Percentiles rank a stretch among this genome's conserved stretches.
Evolutionary conservation across 2,888 invertebrate genomes (phyloP).

Genomic region (Pseudolycoriella hygida): DNA sequence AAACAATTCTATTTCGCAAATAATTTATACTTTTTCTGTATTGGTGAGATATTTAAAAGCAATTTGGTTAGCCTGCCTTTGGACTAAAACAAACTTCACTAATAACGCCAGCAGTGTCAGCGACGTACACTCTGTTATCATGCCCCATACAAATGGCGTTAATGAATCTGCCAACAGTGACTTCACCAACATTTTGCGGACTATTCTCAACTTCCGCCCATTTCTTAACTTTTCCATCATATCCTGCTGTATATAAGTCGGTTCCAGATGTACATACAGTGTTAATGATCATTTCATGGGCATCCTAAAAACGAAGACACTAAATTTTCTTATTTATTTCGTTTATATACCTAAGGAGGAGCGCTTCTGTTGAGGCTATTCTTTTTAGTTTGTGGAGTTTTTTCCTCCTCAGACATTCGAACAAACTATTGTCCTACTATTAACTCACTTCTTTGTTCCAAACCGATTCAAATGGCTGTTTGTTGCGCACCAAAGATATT

Average conservation of each 20-base stretch:
- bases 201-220: constrained; percentile 20
- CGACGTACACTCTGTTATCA: constrained; percentile 19
- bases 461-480: constrained; percentile 18
- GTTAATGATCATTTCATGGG: constrained; percentile 27
- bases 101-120: constrained; percentile 21
- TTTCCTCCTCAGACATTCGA: too few species aligned
- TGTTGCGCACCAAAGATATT: constrained; percentile 18
- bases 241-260: constrained; percentile 23
- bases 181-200: constrained; percentile 19
- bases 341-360: background rate
- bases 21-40: too few species aligned
- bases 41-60: too few species aligned
- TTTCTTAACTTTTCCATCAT: constrained; percentile 26
- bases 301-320: constrained; percentile 17
- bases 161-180: constrained; percentile 21
- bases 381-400: too few species aligned
- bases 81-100: constrained; percentile 3
- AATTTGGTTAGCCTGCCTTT: background rate
- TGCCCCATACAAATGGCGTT: constrained; percentile 20
- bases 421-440: too few species aligned
- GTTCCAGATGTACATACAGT: constrained; percentile 20
- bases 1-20: too few species aligned
- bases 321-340: background rate
- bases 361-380: too few species aligned
- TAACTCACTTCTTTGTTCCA: constrained; percentile 16